Conservation (phyloP, 2,797 vertebrate genomes). For the Danionella dracula region DNA sequence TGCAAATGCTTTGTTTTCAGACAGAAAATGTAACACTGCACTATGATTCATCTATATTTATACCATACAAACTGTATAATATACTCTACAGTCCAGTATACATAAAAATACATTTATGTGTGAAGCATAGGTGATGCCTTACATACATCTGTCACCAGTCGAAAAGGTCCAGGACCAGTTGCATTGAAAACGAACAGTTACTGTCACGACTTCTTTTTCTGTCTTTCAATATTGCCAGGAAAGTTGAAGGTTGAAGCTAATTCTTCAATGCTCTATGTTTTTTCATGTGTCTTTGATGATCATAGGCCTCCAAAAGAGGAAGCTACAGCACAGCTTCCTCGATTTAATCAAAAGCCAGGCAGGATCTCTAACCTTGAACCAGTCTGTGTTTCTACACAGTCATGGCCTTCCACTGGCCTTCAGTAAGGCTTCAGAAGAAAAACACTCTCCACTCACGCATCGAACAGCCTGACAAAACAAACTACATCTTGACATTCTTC, state of each 20-base stretch:
- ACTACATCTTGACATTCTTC: background rate
- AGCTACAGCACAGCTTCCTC: constrained; percentile 68
- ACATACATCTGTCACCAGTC: too few relatives aligned
- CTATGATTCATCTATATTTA: too few relatives aligned
- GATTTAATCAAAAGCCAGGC: constrained; percentile 58
- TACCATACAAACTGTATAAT: too few relatives aligned
- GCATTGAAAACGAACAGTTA: too few relatives aligned
- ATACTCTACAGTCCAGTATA: too few relatives aligned
- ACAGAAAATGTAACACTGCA: too few relatives aligned
- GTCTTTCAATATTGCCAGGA: too few relatives aligned
- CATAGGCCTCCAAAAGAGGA: constrained; percentile 56
- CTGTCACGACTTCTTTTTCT: background rate
- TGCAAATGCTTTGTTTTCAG: too few relatives aligned
- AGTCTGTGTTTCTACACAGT: background rate
- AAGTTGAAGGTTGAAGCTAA: background rate
- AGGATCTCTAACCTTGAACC: constrained; percentile 42
- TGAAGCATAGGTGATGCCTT: too few relatives aligned
- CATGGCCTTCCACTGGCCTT: constrained; percentile 5
- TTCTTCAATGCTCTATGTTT: background rate
- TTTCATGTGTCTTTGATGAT: constrained; percentile 31
- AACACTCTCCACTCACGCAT: constrained; percentile 33
- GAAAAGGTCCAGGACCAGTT: too few relatives aligned
- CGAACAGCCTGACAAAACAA: background rate
- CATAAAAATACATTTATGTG: too few relatives aligned
- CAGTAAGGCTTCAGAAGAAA: constrained; percentile 35